Evolutionary conservation across 1,140 invertebrate species (phyloP), one percentile per base, ranked within the genome.

Genomic region (Drosophila lini): DNA sequence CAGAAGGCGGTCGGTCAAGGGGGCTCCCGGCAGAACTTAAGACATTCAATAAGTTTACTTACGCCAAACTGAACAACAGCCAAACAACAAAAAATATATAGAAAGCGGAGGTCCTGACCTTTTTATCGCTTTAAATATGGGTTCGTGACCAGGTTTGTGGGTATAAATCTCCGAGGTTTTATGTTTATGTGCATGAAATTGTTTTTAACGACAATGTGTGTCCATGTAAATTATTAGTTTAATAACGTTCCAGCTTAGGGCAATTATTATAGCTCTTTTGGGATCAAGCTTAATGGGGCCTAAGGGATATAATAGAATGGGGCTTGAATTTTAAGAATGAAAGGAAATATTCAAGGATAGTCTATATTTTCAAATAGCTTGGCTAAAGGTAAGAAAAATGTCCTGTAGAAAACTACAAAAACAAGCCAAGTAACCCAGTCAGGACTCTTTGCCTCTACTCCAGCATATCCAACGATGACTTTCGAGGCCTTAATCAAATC

Each of bases 211-310:
- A 78, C 84, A 84, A 89, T 78, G 48, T 70, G 60, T 57, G 65
- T 74, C 74, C 78, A 84, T 81, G 81, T 89, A 89, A 89, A 81
- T 89, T 90, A 89, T 89, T 89, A 89, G 84, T 78, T 90, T 90
- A 90, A 90, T 90, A 89, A 63, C 47, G 81, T 58, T 45, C 45
- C 61, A 16, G 53, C 31, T 50, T 36, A 63, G 48, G 47, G 67
- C 57, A 80, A 77, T 73, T 73, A 89, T 74, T 67, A 70, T 59
- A 32, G 31, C 41, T 59, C 41, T 42, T 45, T 41, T 3, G 38
- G 42, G 60, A 57, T 57, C 48, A 16, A 42, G 16, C 16, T 71
- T 71, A 42, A 71, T 71, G 53, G 53, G 38, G 53, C 65, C 48
- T 16, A 1, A 13, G 0, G 41, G 41, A 59, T 70, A 22, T 41